These are phyloP conservation scores for Xylophagus ater DNA, from an alignment of 2,888 invertebrate genomes.

Conservation along the genomic window DNA sequence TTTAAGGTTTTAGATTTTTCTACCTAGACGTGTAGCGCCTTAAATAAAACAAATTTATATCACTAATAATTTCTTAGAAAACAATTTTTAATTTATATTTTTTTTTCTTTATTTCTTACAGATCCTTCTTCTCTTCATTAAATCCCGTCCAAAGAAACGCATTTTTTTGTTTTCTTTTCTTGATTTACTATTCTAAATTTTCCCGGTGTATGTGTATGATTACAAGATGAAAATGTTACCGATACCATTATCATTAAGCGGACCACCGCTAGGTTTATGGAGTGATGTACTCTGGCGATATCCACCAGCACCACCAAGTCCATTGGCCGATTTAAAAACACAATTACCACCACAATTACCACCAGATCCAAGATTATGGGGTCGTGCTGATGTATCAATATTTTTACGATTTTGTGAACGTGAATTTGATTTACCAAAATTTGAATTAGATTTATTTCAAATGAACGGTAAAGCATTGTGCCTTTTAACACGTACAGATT, in stretches of 20 bases:
- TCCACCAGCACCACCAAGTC: conserved; percentile 65
- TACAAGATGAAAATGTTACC: conserved; percentile 56
- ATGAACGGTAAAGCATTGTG: conserved; percentile 96
- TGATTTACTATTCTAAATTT: too few species aligned
- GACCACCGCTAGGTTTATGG: conserved; percentile 69
- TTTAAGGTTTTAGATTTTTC: too few species aligned
- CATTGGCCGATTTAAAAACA: conserved; percentile 73
- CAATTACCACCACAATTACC: conserved; percentile 75
- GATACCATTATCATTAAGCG: conserved; percentile 58
- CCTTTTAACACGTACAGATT: conserved; percentile 76
- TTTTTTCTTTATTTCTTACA: too few species aligned
- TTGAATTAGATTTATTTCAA: conserved; percentile 88
- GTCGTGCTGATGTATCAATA: conserved; percentile 74
- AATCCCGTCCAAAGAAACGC: too few species aligned
- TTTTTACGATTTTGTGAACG: conserved; percentile 87
- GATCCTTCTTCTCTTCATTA: too few species aligned
- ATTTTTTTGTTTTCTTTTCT: too few species aligned
- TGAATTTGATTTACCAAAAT: conserved; percentile 82
- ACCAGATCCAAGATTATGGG: conserved; percentile 82
- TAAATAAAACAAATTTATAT: too few species aligned
- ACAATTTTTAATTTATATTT: too few species aligned
- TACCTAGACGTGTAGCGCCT: too few species aligned
- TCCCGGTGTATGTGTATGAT: neutral
- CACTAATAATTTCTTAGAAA: too few species aligned
- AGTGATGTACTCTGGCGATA: conserved; percentile 82